Conservation (phyloP, 2,113 vertebrate genomes). For the Chaenocephalus aceratus region DNA sequence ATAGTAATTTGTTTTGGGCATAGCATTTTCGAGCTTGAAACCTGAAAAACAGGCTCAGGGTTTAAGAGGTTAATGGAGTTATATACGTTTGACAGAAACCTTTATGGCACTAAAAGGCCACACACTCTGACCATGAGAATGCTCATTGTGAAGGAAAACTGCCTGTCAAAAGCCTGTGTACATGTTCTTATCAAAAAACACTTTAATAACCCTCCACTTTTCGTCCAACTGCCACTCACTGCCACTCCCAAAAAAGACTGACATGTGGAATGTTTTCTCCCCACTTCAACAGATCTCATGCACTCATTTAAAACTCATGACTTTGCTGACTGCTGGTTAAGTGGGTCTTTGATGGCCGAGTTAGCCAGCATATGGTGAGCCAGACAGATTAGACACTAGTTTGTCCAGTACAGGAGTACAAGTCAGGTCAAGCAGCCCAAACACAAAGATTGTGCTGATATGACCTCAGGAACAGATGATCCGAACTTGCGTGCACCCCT, state of each 20-base stretch:
- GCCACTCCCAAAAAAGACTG: not conserved
- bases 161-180: not conserved
- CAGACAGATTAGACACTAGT: slow-evolving; percentile 79
- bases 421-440: slow-evolving; percentile 69
- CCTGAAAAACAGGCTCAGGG: too few species aligned
- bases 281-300: not conserved
- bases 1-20: too few species aligned
- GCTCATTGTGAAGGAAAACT: not conserved
- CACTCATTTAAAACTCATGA: slow-evolving; percentile 5
- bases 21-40: too few species aligned
- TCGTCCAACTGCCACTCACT: not conserved
- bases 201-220: too few species aligned
- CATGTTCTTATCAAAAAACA: not conserved
- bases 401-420: slow-evolving; percentile 62
- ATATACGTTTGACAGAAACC: not conserved
- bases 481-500: slow-evolving; percentile 35
- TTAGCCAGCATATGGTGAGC: slow-evolving; percentile 73
- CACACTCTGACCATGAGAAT: too few species aligned
- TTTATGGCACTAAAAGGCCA: not conserved
- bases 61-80: not conserved
- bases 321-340: slow-evolving; percentile 29
- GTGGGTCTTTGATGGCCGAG: slow-evolving; percentile 25
- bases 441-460: slow-evolving; percentile 71
- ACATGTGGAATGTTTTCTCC: not conserved
- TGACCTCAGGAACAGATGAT: slow-evolving; percentile 74